Evolutionary conservation across 2,113 vertebrate genomes (phyloP), one percentile per base, ranked within the genome.

Genomic region (Ammodytes dubius): DNA sequence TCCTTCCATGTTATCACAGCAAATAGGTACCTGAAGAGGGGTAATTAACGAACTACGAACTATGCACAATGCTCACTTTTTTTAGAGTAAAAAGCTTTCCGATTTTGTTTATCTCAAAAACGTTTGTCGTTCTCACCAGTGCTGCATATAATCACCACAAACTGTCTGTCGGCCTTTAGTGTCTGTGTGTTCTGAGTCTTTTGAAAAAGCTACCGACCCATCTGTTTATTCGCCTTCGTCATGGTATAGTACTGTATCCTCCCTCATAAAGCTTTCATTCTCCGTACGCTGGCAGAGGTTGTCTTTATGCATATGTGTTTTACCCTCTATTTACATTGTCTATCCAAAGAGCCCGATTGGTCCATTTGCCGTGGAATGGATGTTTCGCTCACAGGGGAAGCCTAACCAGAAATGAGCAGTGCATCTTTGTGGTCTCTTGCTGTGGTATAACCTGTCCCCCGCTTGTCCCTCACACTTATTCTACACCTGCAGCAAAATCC

Each of bases 21-120:
- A 90, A 93, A 87, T 94, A 94, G 93, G 88, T 83, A 91, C 88
- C 84, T 90, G 79, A 83, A 75, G 91, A 94, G 86, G 89, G 86
- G 81, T 91, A 91, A 91, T 89, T 83, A 91, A 92, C 70, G 27
- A 84, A 93, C 93, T 89, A 94, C 74, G 90, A 96, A 94, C 95
- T 96, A 96, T 96, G 95, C 95, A 96, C 95, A 96, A 95, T 87
- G 93, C 90, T 95, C 93, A 95, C 94, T 93, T 94, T 95, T 93
- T 94, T 93, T 94, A 93, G 92, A 93, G 84, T 91, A 89, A 92
- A 93, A 95, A 90, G 92, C 92, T 94, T 93, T 93, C 88, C 82
- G 77, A 88, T 90, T 92, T 83, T 86, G 82, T 82, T 88, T 90
- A 72, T 89, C 80, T 90, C 81, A 88, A 90, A 76, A 27, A 89